Percentiles rank a stretch among this genome's conserved stretches.
phyloP scores from a whole-genome alignment of 2,888 invertebrate species.

The Dryobota labecula region DNA sequence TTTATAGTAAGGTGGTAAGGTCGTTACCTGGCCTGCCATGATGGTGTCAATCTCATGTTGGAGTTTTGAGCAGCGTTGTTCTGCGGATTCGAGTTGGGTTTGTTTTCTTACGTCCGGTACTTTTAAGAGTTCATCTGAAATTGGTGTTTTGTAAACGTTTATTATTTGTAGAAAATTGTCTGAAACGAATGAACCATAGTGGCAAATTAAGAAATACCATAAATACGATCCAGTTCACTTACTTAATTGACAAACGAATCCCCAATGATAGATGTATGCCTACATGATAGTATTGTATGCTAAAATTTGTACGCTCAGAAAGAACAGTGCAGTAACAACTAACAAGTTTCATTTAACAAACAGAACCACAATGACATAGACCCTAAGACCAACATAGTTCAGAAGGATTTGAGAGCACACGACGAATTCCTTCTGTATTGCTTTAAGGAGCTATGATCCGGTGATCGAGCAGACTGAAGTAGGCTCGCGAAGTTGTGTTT shows the following conservation, averaged over 20 bases:
- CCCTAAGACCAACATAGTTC: not conserved
- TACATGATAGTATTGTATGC: not conserved
- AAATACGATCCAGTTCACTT: not conserved
- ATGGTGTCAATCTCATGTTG: conserved; percentile 86
- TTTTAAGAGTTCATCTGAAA: conserved; percentile 85
- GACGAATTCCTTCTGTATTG: not conserved
- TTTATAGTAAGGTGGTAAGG: conserved; percentile 24
- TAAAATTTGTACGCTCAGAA: not conserved
- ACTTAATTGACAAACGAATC: not conserved
- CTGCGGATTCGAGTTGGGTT: conserved; percentile 84
- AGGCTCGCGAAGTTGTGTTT: too few species aligned
- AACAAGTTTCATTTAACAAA: not conserved
- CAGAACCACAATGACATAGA: not conserved
- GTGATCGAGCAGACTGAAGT: too few species aligned
- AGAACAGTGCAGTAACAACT: not conserved
- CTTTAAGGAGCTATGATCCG: too few species aligned
- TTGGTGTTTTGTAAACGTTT: not conserved
- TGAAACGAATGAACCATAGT: not conserved
- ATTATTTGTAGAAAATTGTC: not conserved
- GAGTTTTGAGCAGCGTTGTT: conserved; percentile 81
- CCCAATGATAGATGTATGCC: not conserved
- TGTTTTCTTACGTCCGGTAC: conserved; percentile 88
- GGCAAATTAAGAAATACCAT: not conserved
- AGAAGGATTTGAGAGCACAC: not conserved
- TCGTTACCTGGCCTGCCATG: conserved; percentile 82